Conservation (phyloP, 2,113 vertebrate genomes). For the Barbus barbus region DNA sequence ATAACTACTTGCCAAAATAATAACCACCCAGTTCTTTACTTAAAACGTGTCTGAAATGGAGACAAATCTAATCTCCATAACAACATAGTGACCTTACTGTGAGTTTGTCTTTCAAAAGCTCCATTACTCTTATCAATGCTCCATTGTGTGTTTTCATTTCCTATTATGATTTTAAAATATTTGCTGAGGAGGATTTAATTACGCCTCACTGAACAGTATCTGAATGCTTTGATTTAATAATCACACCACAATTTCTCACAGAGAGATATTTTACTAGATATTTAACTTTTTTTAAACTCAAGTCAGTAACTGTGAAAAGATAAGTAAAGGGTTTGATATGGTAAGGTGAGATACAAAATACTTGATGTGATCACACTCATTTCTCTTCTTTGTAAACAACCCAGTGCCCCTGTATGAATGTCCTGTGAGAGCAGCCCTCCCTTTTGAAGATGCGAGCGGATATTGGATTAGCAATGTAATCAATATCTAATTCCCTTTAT, state of each 20-base stretch:
- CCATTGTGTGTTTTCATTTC: background rate
- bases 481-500: constrained; percentile 60
- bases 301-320: background rate
- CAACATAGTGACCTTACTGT: constrained; percentile 7
- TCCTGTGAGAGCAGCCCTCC: constrained; percentile 28
- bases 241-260: background rate
- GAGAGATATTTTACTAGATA: background rate
- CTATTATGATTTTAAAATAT: constrained; percentile 10
- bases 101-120: constrained; percentile 13
- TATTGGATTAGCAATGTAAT: constrained; percentile 51
- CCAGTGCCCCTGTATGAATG: background rate
- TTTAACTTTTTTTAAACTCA: background rate
- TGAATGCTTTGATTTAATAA: background rate
- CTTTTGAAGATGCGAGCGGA: constrained; percentile 47
- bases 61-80: background rate
- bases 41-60: background rate
- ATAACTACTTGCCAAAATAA: background rate
- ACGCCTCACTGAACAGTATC: background rate
- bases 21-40: background rate
- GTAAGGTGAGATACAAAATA: background rate
- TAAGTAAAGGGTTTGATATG: background rate
- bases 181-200: background rate
- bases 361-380: background rate
- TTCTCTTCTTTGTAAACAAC: constrained; percentile 32
- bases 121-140: constrained; percentile 35